These are phyloP conservation scores for Schizopygopsis pylzovi DNA, from an alignment of 2,797 vertebrate species.

Conservation along the genomic window DNA sequence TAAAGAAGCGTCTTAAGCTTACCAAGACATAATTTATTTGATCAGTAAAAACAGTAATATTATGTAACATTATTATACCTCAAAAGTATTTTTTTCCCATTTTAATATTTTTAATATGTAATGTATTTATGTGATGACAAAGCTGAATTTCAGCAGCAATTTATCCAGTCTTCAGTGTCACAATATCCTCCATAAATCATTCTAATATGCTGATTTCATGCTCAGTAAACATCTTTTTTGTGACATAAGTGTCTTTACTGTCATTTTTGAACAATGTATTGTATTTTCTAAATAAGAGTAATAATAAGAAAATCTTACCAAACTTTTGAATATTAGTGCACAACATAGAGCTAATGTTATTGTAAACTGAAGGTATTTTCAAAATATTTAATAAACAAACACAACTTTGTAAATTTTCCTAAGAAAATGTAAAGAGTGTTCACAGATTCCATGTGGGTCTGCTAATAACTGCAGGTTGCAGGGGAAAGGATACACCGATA, in stretches of 20 bases:
- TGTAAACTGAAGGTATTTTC: background rate
- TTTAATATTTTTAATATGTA: no score
- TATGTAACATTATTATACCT: no score
- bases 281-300: no score
- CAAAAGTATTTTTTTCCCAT: no score
- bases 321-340: background rate
- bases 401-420: background rate
- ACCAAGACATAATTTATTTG: background rate
- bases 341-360: background rate
- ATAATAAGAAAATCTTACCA: background rate
- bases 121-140: background rate
- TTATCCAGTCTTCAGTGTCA: background rate
- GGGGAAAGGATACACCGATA: slow-evolving; percentile 2
- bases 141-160: background rate
- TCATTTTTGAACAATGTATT: no score
- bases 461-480: background rate
- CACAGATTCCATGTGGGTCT: background rate
- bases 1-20: background rate
- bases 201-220: background rate
- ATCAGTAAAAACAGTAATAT: background rate
- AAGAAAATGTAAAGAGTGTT: background rate
- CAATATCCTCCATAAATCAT: background rate
- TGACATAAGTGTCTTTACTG: background rate
- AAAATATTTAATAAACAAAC: background rate
- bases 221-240: background rate